Conservation (phyloP, 2,797 vertebrate genomes). For the Sciaenops ocellatus region DNA sequence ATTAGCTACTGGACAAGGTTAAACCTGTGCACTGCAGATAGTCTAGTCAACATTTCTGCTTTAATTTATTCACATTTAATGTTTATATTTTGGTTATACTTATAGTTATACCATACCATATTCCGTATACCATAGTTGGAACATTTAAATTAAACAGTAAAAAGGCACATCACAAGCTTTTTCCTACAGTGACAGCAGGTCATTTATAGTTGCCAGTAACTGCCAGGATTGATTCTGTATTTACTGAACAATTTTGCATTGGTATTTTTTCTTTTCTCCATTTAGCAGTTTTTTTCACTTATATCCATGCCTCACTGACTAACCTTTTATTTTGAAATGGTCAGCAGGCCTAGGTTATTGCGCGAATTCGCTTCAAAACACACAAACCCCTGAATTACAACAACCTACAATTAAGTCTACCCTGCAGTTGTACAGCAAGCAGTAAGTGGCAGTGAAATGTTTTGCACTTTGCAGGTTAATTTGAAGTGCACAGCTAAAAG, state of each 20-base stretch:
- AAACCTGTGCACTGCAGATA: too few species aligned
- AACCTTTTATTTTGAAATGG: not conserved
- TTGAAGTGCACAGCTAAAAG: conserved; percentile 6
- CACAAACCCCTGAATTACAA: not conserved
- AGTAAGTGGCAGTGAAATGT: conserved; percentile 10
- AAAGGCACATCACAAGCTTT: not conserved
- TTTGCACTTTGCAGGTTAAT: not conserved
- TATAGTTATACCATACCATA: not conserved
- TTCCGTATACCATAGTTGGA: not conserved
- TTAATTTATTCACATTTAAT: not conserved
- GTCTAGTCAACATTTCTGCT: not conserved
- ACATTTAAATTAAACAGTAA: not conserved
- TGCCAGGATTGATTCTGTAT: not conserved
- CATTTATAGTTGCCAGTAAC: conserved; percentile 18
- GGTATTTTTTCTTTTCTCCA: too few species aligned
- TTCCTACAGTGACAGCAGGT: conserved; percentile 21
- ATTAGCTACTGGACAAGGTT: not conserved
- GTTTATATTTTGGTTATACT: not conserved
- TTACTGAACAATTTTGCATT: not conserved
- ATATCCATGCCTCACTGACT: not conserved
- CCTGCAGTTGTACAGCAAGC: not conserved
- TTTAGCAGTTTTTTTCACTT: not conserved
- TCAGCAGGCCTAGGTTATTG: not conserved
- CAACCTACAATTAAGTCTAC: not conserved
- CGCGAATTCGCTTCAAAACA: not conserved